Evolutionary conservation across 37 sponge, comb jelly and placozoan species (phyloP).

Genomic region (Haliclona indistincta): DNA sequence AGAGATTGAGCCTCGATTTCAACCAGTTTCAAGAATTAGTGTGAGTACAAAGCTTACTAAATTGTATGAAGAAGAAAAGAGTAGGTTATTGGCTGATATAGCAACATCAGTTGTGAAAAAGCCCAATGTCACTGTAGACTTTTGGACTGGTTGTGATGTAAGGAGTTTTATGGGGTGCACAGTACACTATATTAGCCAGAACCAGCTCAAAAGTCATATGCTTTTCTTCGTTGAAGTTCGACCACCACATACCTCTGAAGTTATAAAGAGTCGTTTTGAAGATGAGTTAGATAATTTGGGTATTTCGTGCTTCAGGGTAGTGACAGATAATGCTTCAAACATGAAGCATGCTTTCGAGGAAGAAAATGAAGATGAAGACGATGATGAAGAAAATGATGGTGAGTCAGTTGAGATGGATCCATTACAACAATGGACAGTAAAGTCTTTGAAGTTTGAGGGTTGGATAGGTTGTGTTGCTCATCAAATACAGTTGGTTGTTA

Average conservation of each 20-base stretch:
- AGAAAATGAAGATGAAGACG: neutral
- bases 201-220: neutral
- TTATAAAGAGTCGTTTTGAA: slow-evolving; percentile 2
- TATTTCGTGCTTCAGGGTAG: slow-evolving; percentile 8
- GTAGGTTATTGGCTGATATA: neutral
- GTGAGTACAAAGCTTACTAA: neutral
- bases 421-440: neutral
- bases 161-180: slow-evolving; percentile 1
- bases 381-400: slow-evolving; percentile 1
- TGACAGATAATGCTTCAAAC: slow-evolving; percentile 34
- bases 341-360: slow-evolving; percentile 17
- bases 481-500: slow-evolving; percentile 11
- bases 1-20: neutral
- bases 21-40: neutral
- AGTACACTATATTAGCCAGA: slow-evolving; percentile 1
- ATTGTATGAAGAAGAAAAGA: slow-evolving; percentile 10
- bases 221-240: neutral
- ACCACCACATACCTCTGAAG: neutral
- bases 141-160: slow-evolving; percentile 7
- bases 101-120: slow-evolving; percentile 1
- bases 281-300: slow-evolving; percentile 7
- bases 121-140: slow-evolving; percentile 1
- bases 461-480: slow-evolving; percentile 21
- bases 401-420: neutral
- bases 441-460: neutral